Evolutionary conservation across 2,113 vertebrate species (phyloP).

Genomic region (Microtus ochrogaster): DNA sequence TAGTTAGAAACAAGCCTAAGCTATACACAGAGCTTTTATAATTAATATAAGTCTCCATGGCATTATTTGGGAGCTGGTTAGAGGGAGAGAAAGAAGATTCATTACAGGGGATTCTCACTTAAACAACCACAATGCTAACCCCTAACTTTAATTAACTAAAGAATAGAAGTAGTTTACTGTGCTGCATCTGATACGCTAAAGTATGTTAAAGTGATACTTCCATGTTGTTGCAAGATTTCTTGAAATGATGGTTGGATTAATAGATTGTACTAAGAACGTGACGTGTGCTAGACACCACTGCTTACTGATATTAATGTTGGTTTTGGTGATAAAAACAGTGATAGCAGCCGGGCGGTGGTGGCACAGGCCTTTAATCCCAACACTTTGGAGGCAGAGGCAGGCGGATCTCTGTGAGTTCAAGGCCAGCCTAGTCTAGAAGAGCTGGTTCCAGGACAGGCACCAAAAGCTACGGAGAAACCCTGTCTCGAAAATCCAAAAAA

Average conservation of each 20-base stretch:
- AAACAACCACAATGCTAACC: not conserved
- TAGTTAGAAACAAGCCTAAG: not conserved
- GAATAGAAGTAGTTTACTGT: not conserved
- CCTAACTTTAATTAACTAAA: not conserved
- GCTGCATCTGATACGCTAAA: not conserved
- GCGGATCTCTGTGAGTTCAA: too few species aligned
- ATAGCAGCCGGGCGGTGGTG: too few species aligned
- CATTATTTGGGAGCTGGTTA: not conserved
- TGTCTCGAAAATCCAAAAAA: too few species aligned
- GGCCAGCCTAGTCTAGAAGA: too few species aligned
- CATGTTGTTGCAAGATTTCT: not conserved
- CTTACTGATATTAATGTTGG: not conserved
- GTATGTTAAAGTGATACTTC: not conserved
- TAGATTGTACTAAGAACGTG: not conserved
- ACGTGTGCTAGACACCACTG: not conserved
- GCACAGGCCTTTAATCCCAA: too few species aligned
- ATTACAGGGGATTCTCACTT: not conserved
- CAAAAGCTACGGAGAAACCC: too few species aligned
- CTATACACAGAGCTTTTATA: not conserved
- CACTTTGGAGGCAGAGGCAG: too few species aligned
- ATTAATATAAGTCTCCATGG: not conserved
- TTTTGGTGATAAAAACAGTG: slow-evolving; percentile 1
- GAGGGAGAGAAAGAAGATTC: not conserved
- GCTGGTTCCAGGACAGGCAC: too few species aligned
- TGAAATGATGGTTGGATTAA: not conserved